Percentiles rank a stretch among this genome's conserved stretches.
Evolutionary conservation across 2,797 vertebrate species (phyloP).

Genomic region (Arctocebus calabarensis): DNA sequence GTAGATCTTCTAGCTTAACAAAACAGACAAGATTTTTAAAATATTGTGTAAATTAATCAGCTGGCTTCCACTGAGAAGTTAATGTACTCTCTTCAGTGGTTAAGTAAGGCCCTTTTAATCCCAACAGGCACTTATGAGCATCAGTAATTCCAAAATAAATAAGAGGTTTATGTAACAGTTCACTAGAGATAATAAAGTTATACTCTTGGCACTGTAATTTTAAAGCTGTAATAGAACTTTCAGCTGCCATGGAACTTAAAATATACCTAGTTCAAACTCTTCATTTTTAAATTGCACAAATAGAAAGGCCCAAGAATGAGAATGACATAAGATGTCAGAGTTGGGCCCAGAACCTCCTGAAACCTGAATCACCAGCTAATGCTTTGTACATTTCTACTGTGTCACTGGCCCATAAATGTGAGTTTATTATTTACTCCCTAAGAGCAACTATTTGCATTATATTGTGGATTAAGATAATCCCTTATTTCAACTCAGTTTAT

Average conservation of each 20-base stretch:
- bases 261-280: not conserved
- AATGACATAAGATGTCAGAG: not conserved
- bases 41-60: slow-evolving; percentile 62
- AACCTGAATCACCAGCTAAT: not conserved
- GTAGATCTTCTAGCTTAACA: slow-evolving; percentile 50
- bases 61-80: slow-evolving; percentile 63
- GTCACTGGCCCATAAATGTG: not conserved
- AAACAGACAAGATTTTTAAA: slow-evolving; percentile 49
- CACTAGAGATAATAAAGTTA: not conserved
- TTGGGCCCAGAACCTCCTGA: not conserved
- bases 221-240: slow-evolving; percentile 3
- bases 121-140: slow-evolving; percentile 21
- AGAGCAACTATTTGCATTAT: not conserved
- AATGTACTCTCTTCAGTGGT: slow-evolving; percentile 48
- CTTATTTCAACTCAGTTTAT: not conserved
- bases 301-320: not conserved
- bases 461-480: not conserved
- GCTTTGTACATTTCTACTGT: not conserved
- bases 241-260: not conserved
- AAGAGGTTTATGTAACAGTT: slow-evolving; percentile 38
- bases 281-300: not conserved
- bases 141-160: slow-evolving; percentile 59
- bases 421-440: not conserved
- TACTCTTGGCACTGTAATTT: not conserved
- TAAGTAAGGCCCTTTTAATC: slow-evolving; percentile 23